phyloP scores from a whole-genome alignment of 1,140 invertebrate genomes.

The Berghia stephanieae region DNA sequence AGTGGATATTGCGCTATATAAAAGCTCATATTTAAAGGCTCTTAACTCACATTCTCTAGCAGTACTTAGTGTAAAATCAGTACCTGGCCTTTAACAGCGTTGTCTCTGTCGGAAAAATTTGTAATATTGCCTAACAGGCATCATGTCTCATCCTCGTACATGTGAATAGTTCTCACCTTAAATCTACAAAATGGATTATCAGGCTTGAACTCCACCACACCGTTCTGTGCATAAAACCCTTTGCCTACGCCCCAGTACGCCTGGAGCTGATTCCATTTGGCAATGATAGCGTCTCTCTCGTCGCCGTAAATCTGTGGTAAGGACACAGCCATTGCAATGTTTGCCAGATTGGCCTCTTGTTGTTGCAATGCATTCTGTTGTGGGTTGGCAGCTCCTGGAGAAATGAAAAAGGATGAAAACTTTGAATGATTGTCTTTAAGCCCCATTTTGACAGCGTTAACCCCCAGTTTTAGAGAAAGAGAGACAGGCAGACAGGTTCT shows the following conservation, averaged over 20 bases:
- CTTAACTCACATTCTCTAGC: too few species aligned
- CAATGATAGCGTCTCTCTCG: slow-evolving; percentile 88
- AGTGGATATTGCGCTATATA: too few species aligned
- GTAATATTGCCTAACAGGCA: too few species aligned
- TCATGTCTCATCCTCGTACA: too few species aligned
- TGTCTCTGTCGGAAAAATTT: too few species aligned
- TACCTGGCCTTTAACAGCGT: too few species aligned
- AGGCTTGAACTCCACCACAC: slow-evolving; percentile 79
- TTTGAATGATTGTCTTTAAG: neutral
- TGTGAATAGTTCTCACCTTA: slow-evolving; percentile 74
- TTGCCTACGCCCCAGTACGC: slow-evolving; percentile 90
- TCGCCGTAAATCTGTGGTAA: slow-evolving; percentile 89
- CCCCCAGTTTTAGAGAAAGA: neutral
- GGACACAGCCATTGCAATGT: slow-evolving; percentile 75
- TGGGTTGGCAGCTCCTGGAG: slow-evolving; percentile 25
- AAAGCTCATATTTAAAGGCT: too few species aligned
- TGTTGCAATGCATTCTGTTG: slow-evolving; percentile 72
- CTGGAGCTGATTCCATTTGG: slow-evolving; percentile 93
- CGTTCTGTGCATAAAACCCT: slow-evolving; percentile 64
- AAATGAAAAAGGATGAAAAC: slow-evolving; percentile 19
- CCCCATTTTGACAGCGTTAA: neutral
- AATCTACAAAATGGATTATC: slow-evolving; percentile 92
- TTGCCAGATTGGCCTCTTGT: slow-evolving; percentile 72
- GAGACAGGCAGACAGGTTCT: neutral
- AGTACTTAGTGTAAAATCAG: too few species aligned